A percentile compares a stretch with the other conserved stretches of the same genome.
These are phyloP conservation scores for Coptotermes formosanus DNA, from an alignment of 1,140 invertebrate genomes.

Conservation along the genomic window DNA sequence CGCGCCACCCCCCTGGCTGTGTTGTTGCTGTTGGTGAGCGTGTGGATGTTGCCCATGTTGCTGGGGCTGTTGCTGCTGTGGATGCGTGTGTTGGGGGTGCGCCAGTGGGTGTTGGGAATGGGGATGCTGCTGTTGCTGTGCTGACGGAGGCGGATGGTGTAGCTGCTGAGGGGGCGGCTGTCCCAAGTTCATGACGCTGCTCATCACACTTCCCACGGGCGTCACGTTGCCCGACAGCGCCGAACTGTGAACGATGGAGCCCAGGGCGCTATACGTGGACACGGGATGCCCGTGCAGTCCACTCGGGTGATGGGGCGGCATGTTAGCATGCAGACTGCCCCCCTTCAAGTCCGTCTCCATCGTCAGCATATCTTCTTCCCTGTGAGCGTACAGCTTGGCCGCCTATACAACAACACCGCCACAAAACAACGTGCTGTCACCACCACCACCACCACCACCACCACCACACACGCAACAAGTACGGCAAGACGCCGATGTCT, in stretches of 20 bases:
- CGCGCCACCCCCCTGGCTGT: constrained; percentile 33
- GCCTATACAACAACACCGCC: constrained; percentile 1
- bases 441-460: constrained; percentile 5
- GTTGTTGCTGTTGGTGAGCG: constrained; percentile 35
- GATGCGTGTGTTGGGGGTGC: constrained; percentile 38
- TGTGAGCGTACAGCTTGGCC: constrained; percentile 67
- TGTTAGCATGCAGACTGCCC: constrained; percentile 74
- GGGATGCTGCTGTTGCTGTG: constrained; percentile 36
- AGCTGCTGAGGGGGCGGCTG: constrained; percentile 34
- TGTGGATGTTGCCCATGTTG: constrained; percentile 44
- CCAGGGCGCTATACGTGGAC: constrained; percentile 37
- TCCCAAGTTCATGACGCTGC: constrained; percentile 47
- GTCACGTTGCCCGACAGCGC: constrained; percentile 30
- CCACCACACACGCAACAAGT: constrained; percentile 16
- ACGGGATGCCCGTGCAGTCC: constrained; percentile 26
- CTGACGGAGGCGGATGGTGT: constrained; percentile 11
- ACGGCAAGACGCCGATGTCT: not conserved
- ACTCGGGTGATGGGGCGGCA: constrained; percentile 67
- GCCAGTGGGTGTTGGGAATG: constrained; percentile 32
- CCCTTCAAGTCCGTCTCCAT: constrained; percentile 86
- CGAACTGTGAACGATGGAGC: constrained; percentile 35
- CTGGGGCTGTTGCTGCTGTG: constrained; percentile 37
- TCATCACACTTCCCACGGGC: constrained; percentile 35
- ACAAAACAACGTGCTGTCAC: not conserved
- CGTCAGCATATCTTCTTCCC: constrained; percentile 78